phyloP scores from a whole-genome alignment of 1,140 invertebrate genomes.

The Campoletis sonorensis region DNA sequence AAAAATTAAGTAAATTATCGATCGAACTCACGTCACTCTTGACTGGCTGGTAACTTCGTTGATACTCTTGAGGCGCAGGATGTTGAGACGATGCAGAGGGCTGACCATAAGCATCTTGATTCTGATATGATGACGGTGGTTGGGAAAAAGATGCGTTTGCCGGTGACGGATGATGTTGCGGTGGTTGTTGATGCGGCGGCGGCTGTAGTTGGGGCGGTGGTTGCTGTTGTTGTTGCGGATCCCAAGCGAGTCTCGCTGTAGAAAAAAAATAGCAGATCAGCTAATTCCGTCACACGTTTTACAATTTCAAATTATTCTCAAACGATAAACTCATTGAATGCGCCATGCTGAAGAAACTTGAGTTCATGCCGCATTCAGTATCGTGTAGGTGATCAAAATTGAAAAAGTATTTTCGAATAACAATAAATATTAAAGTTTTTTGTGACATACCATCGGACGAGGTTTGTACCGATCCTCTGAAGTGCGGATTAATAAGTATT shows the following conservation, averaged over 20 bases:
- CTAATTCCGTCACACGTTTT: neutral
- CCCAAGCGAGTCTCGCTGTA: conserved; percentile 65
- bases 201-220: conserved; percentile 2
- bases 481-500: conserved; percentile 76
- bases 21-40: conserved; percentile 68
- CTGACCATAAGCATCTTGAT: conserved; percentile 64
- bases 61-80: conserved; percentile 57
- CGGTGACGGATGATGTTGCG: conserved; percentile 57
- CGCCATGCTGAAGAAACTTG: too few relatives aligned
- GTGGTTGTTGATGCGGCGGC: conserved; percentile 48
- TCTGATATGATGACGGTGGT: conserved; percentile 58
- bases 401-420: neutral
- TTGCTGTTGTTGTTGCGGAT: conserved; percentile 48
- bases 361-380: too few relatives aligned
- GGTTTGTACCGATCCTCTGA: conserved; percentile 69
- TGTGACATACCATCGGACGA: conserved; percentile 64
- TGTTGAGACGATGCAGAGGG: conserved; percentile 49
- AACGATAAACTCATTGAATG: too few relatives aligned
- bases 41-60: conserved; percentile 64
- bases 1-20: conserved; percentile 4
- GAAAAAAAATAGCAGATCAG: too few relatives aligned
- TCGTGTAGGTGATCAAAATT: too few relatives aligned
- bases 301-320: neutral
- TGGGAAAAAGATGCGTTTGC: conserved; percentile 61
- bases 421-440: neutral